These are phyloP conservation scores for Drosophila erecta DNA, from an alignment of 1,140 invertebrate species.

Conservation along the genomic window DNA sequence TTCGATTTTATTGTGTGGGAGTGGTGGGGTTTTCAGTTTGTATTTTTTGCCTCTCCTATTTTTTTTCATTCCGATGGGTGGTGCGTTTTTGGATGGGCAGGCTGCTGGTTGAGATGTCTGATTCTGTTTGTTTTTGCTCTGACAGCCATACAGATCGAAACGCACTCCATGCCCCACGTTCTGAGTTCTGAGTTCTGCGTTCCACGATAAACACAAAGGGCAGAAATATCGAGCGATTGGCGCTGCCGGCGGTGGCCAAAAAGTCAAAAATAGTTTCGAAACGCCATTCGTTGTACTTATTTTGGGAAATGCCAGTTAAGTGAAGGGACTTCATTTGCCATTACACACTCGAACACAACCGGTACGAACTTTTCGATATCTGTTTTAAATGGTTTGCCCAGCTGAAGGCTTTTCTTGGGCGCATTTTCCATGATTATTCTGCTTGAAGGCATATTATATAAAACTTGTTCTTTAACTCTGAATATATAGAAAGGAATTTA, in stretches of 20 bases:
- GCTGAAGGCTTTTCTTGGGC: not conserved
- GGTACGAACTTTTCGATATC: constrained; percentile 25
- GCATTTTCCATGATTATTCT: not conserved
- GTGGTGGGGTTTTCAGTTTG: not conserved
- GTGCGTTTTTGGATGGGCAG: not conserved
- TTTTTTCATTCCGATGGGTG: not conserved
- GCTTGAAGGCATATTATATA: not conserved
- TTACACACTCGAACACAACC: constrained; percentile 13
- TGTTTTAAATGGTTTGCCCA: constrained; percentile 15
- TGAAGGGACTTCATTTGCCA: constrained; percentile 40
- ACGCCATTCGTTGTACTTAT: constrained; percentile 73
- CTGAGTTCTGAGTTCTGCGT: not conserved
- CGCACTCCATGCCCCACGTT: constrained; percentile 8
- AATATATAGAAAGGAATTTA: too few species aligned
- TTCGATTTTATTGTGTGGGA: constrained; percentile 79
- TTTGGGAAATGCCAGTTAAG: constrained; percentile 52
- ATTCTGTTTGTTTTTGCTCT: constrained; percentile 78
- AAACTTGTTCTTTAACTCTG: too few species aligned
- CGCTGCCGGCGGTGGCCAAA: constrained; percentile 54
- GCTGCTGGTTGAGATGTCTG: constrained; percentile 59
- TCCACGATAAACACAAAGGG: constrained; percentile 52
- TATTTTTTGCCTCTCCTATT: not conserved
- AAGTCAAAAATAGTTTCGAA: constrained; percentile 80
- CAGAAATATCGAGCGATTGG: constrained; percentile 42
- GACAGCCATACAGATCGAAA: constrained; percentile 66